Evolutionary conservation across 2,888 invertebrate species (phyloP).

Genomic region (Stenolophus ochropezus): DNA sequence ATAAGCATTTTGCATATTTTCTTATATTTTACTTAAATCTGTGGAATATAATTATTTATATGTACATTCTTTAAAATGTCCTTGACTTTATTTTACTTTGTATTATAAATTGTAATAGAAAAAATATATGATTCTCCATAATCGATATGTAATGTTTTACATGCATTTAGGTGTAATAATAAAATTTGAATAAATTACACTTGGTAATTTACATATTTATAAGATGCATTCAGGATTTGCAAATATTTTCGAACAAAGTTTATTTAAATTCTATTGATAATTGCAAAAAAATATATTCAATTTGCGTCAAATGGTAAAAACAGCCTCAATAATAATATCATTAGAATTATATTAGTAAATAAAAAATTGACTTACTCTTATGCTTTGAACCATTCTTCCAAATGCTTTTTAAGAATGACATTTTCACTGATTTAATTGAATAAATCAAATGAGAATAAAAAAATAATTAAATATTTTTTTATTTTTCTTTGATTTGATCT

Average conservation of each 20-base stretch:
- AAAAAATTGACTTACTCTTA: constrained; percentile 77
- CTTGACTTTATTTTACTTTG: constrained; percentile 31
- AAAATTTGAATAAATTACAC: not conserved
- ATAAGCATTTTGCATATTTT: not conserved
- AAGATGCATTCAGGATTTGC: not conserved
- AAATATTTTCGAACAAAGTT: not conserved
- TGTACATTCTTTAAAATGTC: not conserved
- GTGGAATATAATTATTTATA: constrained; percentile 13
- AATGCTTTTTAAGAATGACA: constrained; percentile 79
- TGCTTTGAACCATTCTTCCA: constrained; percentile 82
- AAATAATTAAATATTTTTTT: not conserved
- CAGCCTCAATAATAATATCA: not conserved
- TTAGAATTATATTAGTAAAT: constrained; percentile 10
- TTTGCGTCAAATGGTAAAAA: constrained; percentile 5
- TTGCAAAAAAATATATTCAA: not conserved
- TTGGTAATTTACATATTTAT: not conserved
- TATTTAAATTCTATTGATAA: not conserved
- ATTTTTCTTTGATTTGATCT: not conserved
- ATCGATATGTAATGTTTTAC: constrained; percentile 2
- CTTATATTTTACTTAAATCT: not conserved
- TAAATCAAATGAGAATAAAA: not conserved
- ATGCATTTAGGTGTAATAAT: not conserved
- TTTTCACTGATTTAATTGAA: constrained; percentile 64
- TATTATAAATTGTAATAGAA: constrained; percentile 38
- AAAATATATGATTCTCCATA: no score